Base-by-base conservation (phyloP, 1,140 invertebrate species). In the Hormaphis cornu region DNA sequence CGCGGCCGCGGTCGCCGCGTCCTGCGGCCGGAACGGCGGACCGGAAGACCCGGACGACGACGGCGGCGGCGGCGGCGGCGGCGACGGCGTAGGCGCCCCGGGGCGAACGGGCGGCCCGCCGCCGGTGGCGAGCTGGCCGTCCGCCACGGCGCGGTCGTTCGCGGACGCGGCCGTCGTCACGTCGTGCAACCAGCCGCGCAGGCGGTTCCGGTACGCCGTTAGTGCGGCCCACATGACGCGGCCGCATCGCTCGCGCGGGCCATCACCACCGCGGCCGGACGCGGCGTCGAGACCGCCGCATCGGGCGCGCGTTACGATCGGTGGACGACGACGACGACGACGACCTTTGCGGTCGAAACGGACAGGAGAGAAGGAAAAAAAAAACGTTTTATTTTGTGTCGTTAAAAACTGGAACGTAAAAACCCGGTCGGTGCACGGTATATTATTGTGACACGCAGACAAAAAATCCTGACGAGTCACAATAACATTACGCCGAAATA, bases 201-300 rank as follows among this genome's bases (percentile, higher is more conserved):
- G 9, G 28, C 50, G 69, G 20, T 35, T 58, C 26, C 46, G 59
- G 14, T 56, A 66, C 63, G 54, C 53, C 12, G 48, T 52, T 61
- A 42, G 22, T 24, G 40, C 58, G 37, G 40, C 48, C 24, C 58
- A 44, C 58, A 61, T 69, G 48, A 16, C 52, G 20, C 44, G 40
- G 42, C 50, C 56, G 28, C 35, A 66, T 48, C 44, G 63, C 50
- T 24, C 50, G 24, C n/a, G 46, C 28, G 20, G 53, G 3, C 40
- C 37, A 28, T 42, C 40, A 33, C 72, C 52, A 56, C 37, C 72
- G 40, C n/a, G n/a, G n/a, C 3, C 16, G 58, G 18, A 9, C 40
- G 37, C 46, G 37, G 6, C 10, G 8, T 8, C 12, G 10, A 10
- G n/a, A 16, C 12, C 42, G 16, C 42, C 42, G 9, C 22, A 14